A percentile compares a stretch with the other conserved stretches of the same genome.
These are phyloP conservation scores for Synergus itoensis DNA, from an alignment of 2,888 invertebrate genomes.

Conservation along the genomic window DNA sequence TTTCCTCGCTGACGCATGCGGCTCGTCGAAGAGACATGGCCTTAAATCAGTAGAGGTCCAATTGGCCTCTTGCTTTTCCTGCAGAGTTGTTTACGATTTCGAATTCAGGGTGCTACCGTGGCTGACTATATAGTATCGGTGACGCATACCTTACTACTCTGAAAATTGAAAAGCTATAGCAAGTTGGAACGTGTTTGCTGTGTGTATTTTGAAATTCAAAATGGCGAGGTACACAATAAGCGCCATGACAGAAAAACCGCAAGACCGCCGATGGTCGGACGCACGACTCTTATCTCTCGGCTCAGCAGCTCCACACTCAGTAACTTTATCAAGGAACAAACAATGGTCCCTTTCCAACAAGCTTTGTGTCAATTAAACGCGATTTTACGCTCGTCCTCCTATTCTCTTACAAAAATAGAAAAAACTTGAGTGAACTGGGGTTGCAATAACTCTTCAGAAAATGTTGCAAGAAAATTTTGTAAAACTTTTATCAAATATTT, in stretches of 20 bases:
- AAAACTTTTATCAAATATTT: neutral
- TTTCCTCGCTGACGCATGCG: neutral
- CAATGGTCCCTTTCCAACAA: slow-evolving; percentile 60
- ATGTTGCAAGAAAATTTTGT: neutral
- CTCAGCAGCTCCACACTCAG: slow-evolving; percentile 56
- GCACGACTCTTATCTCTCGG: slow-evolving; percentile 54
- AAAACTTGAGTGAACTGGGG: neutral
- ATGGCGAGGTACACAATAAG: neutral
- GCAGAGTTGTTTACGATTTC: neutral
- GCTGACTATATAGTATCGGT: neutral
- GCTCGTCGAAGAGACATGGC: neutral
- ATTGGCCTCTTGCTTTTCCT: neutral
- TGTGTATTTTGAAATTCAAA: neutral
- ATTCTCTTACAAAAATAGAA: slow-evolving; percentile 12
- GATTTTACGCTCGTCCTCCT: slow-evolving; percentile 24
- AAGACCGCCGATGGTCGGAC: slow-evolving; percentile 27
- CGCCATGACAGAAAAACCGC: neutral
- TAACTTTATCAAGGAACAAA: slow-evolving; percentile 72
- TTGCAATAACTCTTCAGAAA: slow-evolving; percentile 16
- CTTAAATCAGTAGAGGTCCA: neutral
- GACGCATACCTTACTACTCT: neutral
- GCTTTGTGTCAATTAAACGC: slow-evolving; percentile 57
- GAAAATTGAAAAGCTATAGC: neutral
- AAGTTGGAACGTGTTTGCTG: neutral
- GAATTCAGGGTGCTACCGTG: neutral